phyloP scores from a whole-genome alignment of 2,113 vertebrate genomes.

The Mastomys coucha region DNA sequence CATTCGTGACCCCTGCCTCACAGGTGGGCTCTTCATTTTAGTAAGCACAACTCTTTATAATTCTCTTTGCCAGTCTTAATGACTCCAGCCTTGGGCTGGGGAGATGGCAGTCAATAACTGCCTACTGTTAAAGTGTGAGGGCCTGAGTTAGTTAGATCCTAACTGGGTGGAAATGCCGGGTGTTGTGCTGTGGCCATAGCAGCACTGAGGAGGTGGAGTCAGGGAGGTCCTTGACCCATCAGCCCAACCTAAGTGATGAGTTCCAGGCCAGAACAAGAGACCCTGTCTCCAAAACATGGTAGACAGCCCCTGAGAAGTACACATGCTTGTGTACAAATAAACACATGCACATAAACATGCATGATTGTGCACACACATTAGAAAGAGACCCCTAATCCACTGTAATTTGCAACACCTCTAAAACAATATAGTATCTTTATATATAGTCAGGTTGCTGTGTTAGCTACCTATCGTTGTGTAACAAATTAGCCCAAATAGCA shows the following conservation, averaged over 20 bases:
- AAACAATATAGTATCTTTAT: conserved; percentile 19
- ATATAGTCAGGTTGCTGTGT: neutral
- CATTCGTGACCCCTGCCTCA: neutral
- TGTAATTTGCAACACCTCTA: neutral
- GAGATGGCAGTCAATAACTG: neutral
- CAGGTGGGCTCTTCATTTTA: neutral
- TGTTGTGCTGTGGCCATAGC: neutral
- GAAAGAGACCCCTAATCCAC: neutral
- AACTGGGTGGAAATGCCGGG: no score
- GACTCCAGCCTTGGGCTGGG: neutral
- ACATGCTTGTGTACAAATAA: neutral
- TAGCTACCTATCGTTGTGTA: neutral
- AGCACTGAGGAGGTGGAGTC: neutral
- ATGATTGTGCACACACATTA: neutral
- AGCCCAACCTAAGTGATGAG: neutral
- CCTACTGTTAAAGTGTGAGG: no score
- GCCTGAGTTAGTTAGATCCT: neutral
- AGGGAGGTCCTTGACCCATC: no score
- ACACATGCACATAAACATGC: neutral
- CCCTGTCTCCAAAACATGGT: neutral
- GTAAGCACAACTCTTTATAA: neutral
- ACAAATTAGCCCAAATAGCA: neutral
- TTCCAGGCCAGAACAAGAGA: neutral
- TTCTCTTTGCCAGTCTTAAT: conserved; percentile 29
- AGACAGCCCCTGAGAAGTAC: neutral